Base-by-base conservation (phyloP, 1,140 invertebrate genomes). In the Amyelois transitella region DNA sequence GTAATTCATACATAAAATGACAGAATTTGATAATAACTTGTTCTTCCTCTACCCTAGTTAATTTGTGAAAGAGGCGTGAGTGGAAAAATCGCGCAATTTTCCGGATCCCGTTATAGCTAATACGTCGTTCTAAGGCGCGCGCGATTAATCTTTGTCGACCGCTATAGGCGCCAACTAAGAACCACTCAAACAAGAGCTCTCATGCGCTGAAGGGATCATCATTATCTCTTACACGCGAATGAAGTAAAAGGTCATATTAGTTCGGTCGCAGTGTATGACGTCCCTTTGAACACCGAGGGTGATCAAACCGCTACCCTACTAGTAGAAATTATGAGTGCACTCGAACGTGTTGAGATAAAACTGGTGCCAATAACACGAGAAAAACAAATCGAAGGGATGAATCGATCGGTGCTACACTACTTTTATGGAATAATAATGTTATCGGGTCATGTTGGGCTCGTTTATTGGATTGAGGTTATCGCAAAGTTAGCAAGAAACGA, bases 11-110 rank as follows among this genome's bases (percentile, higher is more conserved):
- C n/a, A n/a, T n/a, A n/a, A n/a, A n/a, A n/a, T n/a, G n/a, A n/a
- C n/a, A n/a, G n/a, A n/a, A n/a, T n/a, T n/a, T n/a, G n/a, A n/a
- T n/a, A 14, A 38, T 3, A 14, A 14, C 5, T 4, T 38, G n/a
- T n/a, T 6, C n/a, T 3, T 38, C 17, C n/a, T 38, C 17, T 38
- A 38, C 32, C 12, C 0, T 8, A 12, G n/a, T 2, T 38, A 38
- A 14, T 38, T 38, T 38, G 12, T 72, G 76, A 84, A 71, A 81
- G 71, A 66, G 70, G 69, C 53, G 71, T 68, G 72, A 76, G 73
- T 75, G 72, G 75, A 84, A 86, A 86, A 86, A 84, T 81, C 76
- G 72, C 52, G 72, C 83, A 77, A 86, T 84, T 86, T 86, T 86
- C 79, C 75, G 76, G 81, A 84, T 82, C 70, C 79, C 77, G 69